phyloP scores from a whole-genome alignment of 2,888 invertebrate genomes.

The Lasioglossum oenotherae region DNA sequence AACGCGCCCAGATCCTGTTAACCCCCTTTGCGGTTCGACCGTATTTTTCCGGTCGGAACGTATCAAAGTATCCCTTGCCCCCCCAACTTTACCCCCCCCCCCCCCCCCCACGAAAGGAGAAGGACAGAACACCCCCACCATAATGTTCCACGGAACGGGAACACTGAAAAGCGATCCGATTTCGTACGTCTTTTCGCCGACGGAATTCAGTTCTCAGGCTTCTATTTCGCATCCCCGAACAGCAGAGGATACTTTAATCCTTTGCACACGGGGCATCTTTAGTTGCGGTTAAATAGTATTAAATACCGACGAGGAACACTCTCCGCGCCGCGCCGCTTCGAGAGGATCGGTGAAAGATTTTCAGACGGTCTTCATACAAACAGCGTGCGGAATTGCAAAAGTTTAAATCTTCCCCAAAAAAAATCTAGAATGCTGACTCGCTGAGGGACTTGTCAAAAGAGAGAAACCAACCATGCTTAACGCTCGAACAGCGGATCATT shows the following conservation, averaged over 20 bases:
- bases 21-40: not conserved
- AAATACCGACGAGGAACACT: not conserved
- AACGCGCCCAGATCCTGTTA: slow-evolving; percentile 24
- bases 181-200: not conserved
- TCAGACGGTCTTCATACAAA: not conserved
- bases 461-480: no score
- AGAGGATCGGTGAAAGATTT: not conserved
- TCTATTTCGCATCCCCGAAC: not conserved
- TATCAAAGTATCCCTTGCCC: not conserved
- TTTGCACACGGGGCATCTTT: not conserved
- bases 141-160: slow-evolving; percentile 2
- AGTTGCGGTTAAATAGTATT: not conserved
- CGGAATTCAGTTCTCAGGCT: not conserved
- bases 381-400: not conserved
- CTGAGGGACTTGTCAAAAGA: no score
- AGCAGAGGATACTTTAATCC: not conserved
- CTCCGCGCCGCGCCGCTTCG: no score
- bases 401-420: not conserved
- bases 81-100: not conserved
- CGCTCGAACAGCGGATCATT: no score
- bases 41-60: slow-evolving; percentile 2
- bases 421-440: not conserved
- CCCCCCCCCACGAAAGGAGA: not conserved
- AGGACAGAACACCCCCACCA: not conserved
- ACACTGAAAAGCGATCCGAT: not conserved